Conservation (phyloP, 2,797 vertebrate genomes). For the Phoebastria nigripes region DNA sequence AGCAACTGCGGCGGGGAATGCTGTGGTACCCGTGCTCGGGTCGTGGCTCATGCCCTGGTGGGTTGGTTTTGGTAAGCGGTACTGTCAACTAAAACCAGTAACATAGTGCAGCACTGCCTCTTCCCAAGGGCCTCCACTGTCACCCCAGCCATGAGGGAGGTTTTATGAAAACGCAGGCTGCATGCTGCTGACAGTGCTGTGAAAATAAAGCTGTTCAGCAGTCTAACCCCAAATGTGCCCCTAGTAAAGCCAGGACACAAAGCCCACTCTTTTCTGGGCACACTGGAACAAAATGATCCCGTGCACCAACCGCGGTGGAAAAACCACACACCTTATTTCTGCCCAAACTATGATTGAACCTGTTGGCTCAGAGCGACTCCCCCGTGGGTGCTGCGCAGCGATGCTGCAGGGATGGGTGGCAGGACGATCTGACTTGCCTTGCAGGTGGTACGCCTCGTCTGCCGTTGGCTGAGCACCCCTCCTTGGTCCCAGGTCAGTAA, state of each 20-base stretch:
- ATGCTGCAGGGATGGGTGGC: background rate
- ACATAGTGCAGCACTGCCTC: rapidly evolving
- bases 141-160: background rate
- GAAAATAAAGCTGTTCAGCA: background rate
- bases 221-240: background rate
- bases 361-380: background rate
- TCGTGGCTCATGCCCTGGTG: rapidly evolving
- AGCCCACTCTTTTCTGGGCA: background rate
- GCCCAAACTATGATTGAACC: background rate
- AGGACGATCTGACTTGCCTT: background rate
- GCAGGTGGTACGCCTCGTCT: slow-evolving; percentile 29
- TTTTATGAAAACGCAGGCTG: background rate
- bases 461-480: background rate
- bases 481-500: background rate
- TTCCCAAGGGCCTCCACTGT: background rate
- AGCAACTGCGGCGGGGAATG: rapidly evolving
- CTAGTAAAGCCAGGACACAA: background rate
- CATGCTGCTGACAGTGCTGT: too few species aligned
- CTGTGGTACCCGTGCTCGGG: rapidly evolving
- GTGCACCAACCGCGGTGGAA: rapidly evolving
- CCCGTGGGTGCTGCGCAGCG: rapidly evolving
- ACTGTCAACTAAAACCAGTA: rapidly evolving
- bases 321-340: background rate
- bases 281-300: rapidly evolving
- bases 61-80: background rate